Base-by-base conservation (phyloP, 2,888 invertebrate species). In the Hofmannophila pseudospretella region DNA sequence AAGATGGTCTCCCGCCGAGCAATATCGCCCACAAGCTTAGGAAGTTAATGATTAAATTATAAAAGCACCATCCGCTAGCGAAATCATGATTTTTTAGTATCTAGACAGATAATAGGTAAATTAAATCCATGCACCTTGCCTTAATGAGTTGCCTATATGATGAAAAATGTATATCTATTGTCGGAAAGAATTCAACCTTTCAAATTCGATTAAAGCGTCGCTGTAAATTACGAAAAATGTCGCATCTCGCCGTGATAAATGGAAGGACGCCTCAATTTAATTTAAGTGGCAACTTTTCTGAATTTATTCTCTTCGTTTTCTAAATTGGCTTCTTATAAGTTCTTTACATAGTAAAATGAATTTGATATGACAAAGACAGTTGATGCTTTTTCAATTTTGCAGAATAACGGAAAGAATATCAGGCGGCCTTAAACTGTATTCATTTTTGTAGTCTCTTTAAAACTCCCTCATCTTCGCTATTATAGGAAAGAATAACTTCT, bases 1-100 rank as follows among this genome's bases (percentile, higher is more conserved):
- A 61, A 67, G 46, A 46, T 48, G 44, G 50, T 50, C 58, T 52
- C 67, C 65, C 57, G 58, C 64, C 37, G 62, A 47, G 63, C 54
- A 50, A 54, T 51, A 49, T 55, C 61, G 54, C 68, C 66, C 58
- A 67, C 67, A 49, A 52, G 39, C 46, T 49, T 45, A 47, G 43
- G 47, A 43, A 56, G 51, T 51, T 45, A 54, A 56, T 61, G 51
- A 53, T 57, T 60, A 59, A 44, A 42, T 26, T 36, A 36, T 33
- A 42, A 41, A 46, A 44, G 32, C 31, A 34, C 31, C 37, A 35
- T 26, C 3, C 31, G 19, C 22, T 28, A 23, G 32, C 14, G 20
- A 26, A 32, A 7, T 10, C 3, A 13, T 19, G 25, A n/a, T 27
- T 41, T n/a, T n/a, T n/a, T n/a, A n/a, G n/a, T n/a, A n/a, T n/a